Conservation (phyloP, 1,140 invertebrate genomes). For the Parasteatoda tepidariorum region DNA sequence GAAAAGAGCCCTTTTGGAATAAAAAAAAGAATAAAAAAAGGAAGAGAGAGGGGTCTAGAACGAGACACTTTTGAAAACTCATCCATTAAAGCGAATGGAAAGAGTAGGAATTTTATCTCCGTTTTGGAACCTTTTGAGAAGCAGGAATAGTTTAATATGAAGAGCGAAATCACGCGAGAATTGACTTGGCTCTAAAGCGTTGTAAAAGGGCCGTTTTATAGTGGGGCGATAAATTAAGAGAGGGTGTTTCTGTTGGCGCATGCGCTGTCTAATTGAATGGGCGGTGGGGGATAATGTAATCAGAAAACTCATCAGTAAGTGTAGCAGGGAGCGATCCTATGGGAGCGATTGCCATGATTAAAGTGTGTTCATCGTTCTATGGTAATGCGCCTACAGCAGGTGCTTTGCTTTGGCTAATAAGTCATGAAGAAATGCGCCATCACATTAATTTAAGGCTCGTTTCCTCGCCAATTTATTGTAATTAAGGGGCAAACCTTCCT, state of each 20-base stretch:
- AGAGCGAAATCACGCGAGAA: conserved; percentile 25
- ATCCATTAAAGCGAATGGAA: not conserved
- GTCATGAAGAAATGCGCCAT: conserved; percentile 48
- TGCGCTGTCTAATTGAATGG: conserved; percentile 39
- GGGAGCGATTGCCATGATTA: conserved; percentile 55
- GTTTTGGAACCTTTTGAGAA: not conserved
- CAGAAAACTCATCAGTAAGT: conserved; percentile 57
- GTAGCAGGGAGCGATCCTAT: conserved; percentile 24
- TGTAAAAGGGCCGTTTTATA: conserved; percentile 50
- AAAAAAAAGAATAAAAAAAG: not conserved
- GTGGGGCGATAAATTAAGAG: conserved; percentile 23
- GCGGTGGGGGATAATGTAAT: conserved; percentile 43
- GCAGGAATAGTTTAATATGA: conserved; percentile 18
- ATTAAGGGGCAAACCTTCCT: conserved; percentile 24
- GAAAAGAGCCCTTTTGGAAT: not conserved
- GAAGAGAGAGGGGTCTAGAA: no score
- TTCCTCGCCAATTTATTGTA: conserved; percentile 49
- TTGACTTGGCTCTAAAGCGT: conserved; percentile 34
- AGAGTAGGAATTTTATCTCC: not conserved
- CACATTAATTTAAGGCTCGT: conserved; percentile 56
- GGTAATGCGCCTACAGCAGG: conserved; percentile 43
- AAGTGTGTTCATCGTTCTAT: conserved; percentile 43
- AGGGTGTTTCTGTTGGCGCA: not conserved
- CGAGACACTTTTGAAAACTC: not conserved
- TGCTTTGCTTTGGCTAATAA: conserved; percentile 54